A percentile compares a stretch with the other conserved stretches of the same genome.
Evolutionary conservation across 2,797 vertebrate genomes (phyloP).

Genomic region (Pagetopsis macropterus): DNA sequence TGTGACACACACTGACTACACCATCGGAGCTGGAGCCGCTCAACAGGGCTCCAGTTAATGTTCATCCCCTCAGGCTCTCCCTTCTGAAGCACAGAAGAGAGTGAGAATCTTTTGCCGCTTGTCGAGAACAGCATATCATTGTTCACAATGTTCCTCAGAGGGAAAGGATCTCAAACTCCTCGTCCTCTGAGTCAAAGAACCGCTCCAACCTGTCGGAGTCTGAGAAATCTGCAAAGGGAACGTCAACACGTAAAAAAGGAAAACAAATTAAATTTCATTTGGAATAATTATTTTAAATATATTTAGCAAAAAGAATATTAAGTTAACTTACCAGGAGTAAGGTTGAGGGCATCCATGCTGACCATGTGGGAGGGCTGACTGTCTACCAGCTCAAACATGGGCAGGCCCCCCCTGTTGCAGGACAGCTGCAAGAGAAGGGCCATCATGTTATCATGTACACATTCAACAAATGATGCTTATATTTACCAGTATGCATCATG

Average conservation of each 20-base stretch:
- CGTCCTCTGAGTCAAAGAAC: constrained; percentile 98
- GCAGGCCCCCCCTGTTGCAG: constrained; percentile 89
- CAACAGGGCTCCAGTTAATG: constrained; percentile 66
- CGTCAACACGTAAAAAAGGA: background rate
- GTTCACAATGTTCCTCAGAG: constrained; percentile 83
- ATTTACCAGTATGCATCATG: no score
- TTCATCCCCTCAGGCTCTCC: constrained; percentile 65
- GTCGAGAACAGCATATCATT: constrained; percentile 58
- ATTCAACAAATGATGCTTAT: background rate
- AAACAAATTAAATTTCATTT: background rate
- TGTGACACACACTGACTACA: constrained; percentile 64
- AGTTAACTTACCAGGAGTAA: constrained; percentile 90
- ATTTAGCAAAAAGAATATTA: background rate
- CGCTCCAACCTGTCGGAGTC: constrained; percentile 94
- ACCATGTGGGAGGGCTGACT: constrained; percentile 94
- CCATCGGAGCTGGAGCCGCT: constrained; percentile 68
- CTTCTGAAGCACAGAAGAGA: constrained; percentile 70
- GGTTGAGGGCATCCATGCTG: constrained; percentile 91
- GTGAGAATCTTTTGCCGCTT: constrained; percentile 37
- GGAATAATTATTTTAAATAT: background rate
- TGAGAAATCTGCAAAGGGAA: constrained; percentile 88
- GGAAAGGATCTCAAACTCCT: constrained; percentile 98
- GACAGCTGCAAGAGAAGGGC: constrained; percentile 84
- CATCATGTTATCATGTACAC: background rate
- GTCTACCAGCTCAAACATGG: constrained; percentile 97